Evolutionary conservation across 2,888 invertebrate genomes (phyloP).

Genomic region (Agrotis exclamationis): DNA sequence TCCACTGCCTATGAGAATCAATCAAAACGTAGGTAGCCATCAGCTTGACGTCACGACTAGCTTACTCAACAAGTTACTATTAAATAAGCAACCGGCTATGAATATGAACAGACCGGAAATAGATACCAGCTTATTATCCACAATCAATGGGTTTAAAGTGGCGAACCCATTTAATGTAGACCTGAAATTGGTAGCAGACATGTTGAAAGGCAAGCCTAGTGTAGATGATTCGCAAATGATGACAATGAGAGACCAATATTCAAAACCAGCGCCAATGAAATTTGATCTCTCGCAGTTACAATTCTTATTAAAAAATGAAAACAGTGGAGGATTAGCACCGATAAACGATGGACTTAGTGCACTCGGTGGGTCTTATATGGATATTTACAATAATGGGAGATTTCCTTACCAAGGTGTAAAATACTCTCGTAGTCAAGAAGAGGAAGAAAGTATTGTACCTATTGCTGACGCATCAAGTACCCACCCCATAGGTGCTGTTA

Average conservation of each 20-base stretch:
- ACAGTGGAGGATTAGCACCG: conserved; percentile 71
- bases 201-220: conserved; percentile 85
- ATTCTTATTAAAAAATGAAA: conserved; percentile 83
- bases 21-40: conserved; percentile 87
- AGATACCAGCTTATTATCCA: conserved; percentile 81
- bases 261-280: conserved; percentile 79
- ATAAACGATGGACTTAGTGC: conserved; percentile 76
- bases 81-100: conserved; percentile 76
- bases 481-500: conserved; percentile 88
- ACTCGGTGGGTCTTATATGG: conserved; percentile 80
- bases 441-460: conserved; percentile 85
- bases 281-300: conserved; percentile 84
- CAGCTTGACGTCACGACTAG: conserved; percentile 84
- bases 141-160: conserved; percentile 89
- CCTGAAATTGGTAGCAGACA: conserved; percentile 86
- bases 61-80: conserved; percentile 80
- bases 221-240: conserved; percentile 81
- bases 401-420: conserved; percentile 86
- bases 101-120: conserved; percentile 80
- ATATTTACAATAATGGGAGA: conserved; percentile 80
- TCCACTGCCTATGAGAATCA: conserved; percentile 81
- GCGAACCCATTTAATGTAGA: conserved; percentile 90
- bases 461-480: conserved; percentile 84
- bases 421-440: conserved; percentile 89
- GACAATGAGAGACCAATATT: conserved; percentile 78